Evolutionary conservation across 2,113 vertebrate species (phyloP), one percentile per base, ranked within the genome.

Genomic region (Nymphicus hollandicus): DNA sequence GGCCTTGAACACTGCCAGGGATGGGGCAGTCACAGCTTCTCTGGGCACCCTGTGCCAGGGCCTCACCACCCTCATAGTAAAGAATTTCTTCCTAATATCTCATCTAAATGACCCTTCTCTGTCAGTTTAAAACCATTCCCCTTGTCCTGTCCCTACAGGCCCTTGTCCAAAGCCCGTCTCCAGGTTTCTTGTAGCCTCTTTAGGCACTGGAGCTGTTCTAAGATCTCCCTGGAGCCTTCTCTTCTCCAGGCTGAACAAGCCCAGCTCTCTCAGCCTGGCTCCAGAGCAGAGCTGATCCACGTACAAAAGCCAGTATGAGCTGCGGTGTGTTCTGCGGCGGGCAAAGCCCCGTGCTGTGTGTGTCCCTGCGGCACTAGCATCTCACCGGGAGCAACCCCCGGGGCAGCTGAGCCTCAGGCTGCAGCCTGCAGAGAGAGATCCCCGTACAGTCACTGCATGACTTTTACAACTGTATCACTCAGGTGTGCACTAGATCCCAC

Each of bases 401-500:
- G 20, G 17, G 12, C 52, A 47, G 68, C 63, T 0, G 2, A 17
- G 56, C 46, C 44, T 29, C 33, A 7, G 23, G 47, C 50, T 24
- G 24, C 5, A 5, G 8, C 6, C 35, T n/a, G 33, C 1, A 1
- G 28, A 4, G 15, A 14, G 28, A 10, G 10, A 22, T 2, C 61
- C 13, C 29, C 0, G 6, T 0, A 0, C 0, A 2, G 4, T 20
- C 56, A 29, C 37, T 1, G 17, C 3, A 3, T 1, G 41, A 5
- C 53, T 17, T 17, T 16, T 6, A 35, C 23, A 37, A 1, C 44
- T 10, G n/a, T n/a, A 12, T 5, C 4, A 1, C 33, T 18, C 5
- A 1, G 17, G 3, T 7, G 22, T 2, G 27, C 24, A 10, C 2
- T 5, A 10, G 5, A 3, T 17, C 10, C n/a, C 17, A 1, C 60